phyloP scores from a whole-genome alignment of 2,113 vertebrate genomes.

The Salvelinus fontinalis region DNA sequence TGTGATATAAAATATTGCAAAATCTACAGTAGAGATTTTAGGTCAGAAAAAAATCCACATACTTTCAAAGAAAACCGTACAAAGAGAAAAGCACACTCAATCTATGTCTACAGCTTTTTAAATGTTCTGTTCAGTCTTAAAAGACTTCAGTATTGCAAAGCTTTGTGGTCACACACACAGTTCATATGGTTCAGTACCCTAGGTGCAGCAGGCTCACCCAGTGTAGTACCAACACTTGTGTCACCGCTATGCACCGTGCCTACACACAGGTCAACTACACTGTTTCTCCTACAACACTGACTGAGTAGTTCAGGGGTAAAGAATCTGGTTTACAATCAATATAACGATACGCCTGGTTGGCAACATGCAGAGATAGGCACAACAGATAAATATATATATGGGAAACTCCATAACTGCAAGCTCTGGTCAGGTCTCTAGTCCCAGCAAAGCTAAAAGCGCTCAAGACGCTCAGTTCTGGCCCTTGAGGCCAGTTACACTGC shows the following conservation, averaged over 20 bases:
- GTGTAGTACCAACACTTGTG: not conserved
- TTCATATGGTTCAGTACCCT: not conserved
- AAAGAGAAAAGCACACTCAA: conserved; percentile 60
- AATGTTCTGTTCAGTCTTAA: conserved; percentile 39
- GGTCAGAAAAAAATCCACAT: conserved; percentile 59
- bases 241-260: not conserved
- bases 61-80: conserved; percentile 61
- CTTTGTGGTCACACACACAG: conserved; percentile 48
- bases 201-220: not conserved
- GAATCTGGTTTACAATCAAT: conserved; percentile 22
- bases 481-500: no score
- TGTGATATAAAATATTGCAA: conserved; percentile 75
- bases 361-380: conserved; percentile 33
- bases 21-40: conserved; percentile 74
- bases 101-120: conserved; percentile 44
- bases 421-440: not conserved
- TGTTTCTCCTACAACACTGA: not conserved
- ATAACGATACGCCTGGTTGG: conserved; percentile 13
- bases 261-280: not conserved
- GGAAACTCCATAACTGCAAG: conserved; percentile 3
- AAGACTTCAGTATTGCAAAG: conserved; percentile 69
- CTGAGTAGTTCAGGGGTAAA: no score
- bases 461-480: no score
- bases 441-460: no score
- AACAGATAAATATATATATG: not conserved